phyloP scores from a whole-genome alignment of 2,888 invertebrate genomes.

The Melolontha melolontha region DNA sequence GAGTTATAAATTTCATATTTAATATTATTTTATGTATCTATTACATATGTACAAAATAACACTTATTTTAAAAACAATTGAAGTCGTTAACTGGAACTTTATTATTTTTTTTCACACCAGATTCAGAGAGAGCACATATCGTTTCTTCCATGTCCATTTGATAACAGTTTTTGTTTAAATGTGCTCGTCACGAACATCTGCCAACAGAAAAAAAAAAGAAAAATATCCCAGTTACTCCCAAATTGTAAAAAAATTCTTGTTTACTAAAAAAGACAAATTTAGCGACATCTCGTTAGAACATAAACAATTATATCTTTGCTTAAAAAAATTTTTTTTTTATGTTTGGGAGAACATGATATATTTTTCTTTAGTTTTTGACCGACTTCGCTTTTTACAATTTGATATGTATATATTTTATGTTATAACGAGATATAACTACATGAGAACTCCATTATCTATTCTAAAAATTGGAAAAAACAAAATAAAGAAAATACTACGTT shows the following conservation, averaged over 20 bases:
- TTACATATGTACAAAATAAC: too few relatives aligned
- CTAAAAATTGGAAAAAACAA: neutral
- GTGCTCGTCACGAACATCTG: constrained; percentile 83
- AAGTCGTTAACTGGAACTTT: too few relatives aligned
- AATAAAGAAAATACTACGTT: constrained; percentile 7
- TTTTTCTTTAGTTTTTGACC: constrained; percentile 57
- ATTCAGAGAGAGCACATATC: too few relatives aligned
- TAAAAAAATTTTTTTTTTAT: constrained; percentile 31
- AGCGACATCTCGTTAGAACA: constrained; percentile 66
- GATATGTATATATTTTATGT: constrained; percentile 60
- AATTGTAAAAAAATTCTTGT: constrained; percentile 44
- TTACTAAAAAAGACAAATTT: constrained; percentile 16
- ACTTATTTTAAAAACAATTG: too few relatives aligned
- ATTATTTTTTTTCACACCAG: too few relatives aligned
- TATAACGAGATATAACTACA: constrained; percentile 78
- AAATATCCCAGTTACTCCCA: constrained; percentile 68
- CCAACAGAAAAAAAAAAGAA: constrained; percentile 71
- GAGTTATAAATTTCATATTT: too few relatives aligned
- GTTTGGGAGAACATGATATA: constrained; percentile 63
- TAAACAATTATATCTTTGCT: constrained; percentile 50
- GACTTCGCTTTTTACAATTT: constrained; percentile 31
- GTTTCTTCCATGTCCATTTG: neutral
- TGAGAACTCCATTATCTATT: constrained; percentile 25
- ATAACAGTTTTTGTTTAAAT: constrained; percentile 65
- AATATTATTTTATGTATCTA: too few relatives aligned